These are phyloP conservation scores for Thryonomys swinderianus DNA, from an alignment of 2,113 vertebrate genomes.

Conservation along the genomic window DNA sequence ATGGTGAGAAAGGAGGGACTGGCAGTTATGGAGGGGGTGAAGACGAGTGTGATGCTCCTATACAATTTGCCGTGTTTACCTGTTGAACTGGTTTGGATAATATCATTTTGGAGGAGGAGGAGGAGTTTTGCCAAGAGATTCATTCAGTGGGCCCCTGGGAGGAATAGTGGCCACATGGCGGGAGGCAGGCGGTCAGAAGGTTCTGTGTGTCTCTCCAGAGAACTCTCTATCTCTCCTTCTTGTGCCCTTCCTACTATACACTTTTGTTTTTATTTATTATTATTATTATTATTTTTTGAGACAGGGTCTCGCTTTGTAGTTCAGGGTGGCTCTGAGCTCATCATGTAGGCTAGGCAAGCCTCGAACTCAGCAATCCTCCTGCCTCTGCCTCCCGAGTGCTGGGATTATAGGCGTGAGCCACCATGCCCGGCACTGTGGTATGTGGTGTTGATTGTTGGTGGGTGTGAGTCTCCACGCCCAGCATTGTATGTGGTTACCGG, in stretches of 20 bases:
- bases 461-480: too few species aligned
- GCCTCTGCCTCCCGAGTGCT: too few species aligned
- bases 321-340: too few species aligned
- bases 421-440: too few species aligned
- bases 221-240: background rate
- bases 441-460: too few species aligned
- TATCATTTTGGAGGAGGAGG: background rate
- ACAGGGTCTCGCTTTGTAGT: too few species aligned
- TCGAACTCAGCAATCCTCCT: too few species aligned
- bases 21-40: background rate
- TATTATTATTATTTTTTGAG: too few species aligned
- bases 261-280: background rate
- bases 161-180: background rate
- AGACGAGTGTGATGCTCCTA: background rate
- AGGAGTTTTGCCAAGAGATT: slow-evolving; percentile 20
- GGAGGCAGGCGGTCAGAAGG: background rate
- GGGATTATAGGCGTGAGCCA: too few species aligned
- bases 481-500: too few species aligned
- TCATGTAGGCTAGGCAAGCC: too few species aligned
- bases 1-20: background rate
- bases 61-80: background rate
- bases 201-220: background rate
- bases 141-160: background rate
- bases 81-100: background rate
- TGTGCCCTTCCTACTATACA: background rate